Base-by-base conservation (phyloP, 1,140 invertebrate species). In the Drosophila ercepeae region DNA sequence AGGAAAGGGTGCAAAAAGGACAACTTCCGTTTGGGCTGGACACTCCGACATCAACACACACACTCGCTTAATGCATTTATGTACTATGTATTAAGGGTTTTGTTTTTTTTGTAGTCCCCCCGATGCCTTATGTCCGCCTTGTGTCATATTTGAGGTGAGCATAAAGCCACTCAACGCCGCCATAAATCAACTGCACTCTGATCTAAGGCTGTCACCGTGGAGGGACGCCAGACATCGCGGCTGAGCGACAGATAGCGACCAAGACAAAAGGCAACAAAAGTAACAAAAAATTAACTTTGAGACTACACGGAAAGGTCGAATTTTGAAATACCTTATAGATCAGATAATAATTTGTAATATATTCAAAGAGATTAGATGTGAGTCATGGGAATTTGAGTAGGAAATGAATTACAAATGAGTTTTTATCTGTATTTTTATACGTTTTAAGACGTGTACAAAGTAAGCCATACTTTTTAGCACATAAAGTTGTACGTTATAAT, bases 131-230 rank as follows among this genome's bases (percentile, higher is more conserved):
- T 49, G 60, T 53, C 72, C 75, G 59, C 81, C 81, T 77, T 81
- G 76, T 84, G 81, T 84, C 81, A 84, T 81, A 84, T 84, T 84
- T 86, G 81, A 84, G 81, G 76, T 84, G 81, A 75, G 77, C 81
- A 88, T 78, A 86, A 86, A 88, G 82, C 82, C 82, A 88, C 77
- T 88, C 82, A 88, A 88, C 77, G 82, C 73, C 77, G 82, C 82
- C 82, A 88, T 88, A 88, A 88, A 88, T 88, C 82, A 88, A 88
- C 82, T 75, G 82, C 73, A 79, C 76, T 83, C 71, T 84, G 79
- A 84, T 84, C 79, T 84, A 84, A 83, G 75, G 75, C 79, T 84
- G 79, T 84, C 79, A 75, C 55, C 53, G 63, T 32, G 46, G 36
- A 44, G 19, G 21, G 68, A 69, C 64, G 51, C 21, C 68, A 55